These are phyloP conservation scores for Myotis pilosus DNA, from an alignment of 2,797 vertebrate genomes.

Conservation along the genomic window DNA sequence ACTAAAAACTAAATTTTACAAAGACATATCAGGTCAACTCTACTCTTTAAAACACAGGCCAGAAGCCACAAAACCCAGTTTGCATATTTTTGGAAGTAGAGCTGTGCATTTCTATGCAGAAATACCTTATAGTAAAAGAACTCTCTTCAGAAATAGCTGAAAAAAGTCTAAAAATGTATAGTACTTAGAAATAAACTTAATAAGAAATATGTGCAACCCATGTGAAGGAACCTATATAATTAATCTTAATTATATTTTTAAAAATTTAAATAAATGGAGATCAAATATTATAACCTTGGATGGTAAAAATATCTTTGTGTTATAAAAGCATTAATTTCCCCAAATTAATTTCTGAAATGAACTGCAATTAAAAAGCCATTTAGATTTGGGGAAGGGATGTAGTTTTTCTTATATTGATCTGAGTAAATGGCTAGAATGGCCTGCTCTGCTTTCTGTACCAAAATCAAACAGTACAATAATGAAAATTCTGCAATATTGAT, in stretches of 20 bases:
- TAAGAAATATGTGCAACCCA: background rate
- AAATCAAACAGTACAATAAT: conserved; percentile 32
- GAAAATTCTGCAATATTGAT: background rate
- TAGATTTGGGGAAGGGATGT: background rate
- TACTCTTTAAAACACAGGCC: background rate
- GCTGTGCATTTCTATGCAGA: background rate
- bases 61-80: background rate
- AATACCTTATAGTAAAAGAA: background rate
- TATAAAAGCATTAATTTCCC: conserved; percentile 25
- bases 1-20: background rate
- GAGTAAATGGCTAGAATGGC: background rate
- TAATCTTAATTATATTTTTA: background rate
- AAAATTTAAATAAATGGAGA: background rate
- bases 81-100: background rate
- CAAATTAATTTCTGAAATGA: conserved; percentile 51
- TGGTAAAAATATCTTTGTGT: background rate
- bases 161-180: background rate
- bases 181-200: conserved; percentile 8
- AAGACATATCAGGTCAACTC: background rate
- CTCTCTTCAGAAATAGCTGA: background rate
- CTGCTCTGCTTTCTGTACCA: background rate
- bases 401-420: conserved; percentile 32
- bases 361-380: conserved; percentile 20
- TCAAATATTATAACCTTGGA: background rate
- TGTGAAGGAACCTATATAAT: background rate